Base-by-base conservation (phyloP, 2,888 invertebrate genomes). In the Xestia ashworthii region DNA sequence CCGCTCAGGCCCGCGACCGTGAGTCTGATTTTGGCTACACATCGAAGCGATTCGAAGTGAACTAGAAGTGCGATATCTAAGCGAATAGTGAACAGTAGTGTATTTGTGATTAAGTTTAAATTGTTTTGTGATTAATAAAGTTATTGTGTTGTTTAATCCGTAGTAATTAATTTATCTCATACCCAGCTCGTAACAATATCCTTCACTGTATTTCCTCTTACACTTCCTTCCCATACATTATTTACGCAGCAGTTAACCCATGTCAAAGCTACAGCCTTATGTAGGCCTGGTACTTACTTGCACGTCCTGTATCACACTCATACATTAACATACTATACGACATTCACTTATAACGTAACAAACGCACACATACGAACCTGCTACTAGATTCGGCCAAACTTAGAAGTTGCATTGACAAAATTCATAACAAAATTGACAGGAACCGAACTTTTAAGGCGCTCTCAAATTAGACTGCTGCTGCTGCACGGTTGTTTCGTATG, bases 231-330 rank as follows among this genome's bases (percentile, higher is more conserved):
- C 0, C 5, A 32, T 22, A 38, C 22, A 2, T 64, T 69, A 83
- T 80, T 25, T 64, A 74, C 66, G 22, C 44, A 66, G 46, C 66
- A 70, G 62, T 60, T 58, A 71, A 72, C 76, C 77, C 74, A n/a
- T 53, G 71, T 73, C 69, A 76, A 74, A 66, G 80, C 53, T 75
- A 44, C 46, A 53, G n/a, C 58, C 22, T 70, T 67, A 72, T 82
- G 71, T 46, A 50, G 19, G 68, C 65, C 71, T 69, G n/a, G 74
- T 80, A 74, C 58, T 81, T n/a, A 71, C 62, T 67, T 38, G 3
- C 58, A 62, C 38, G 25, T 74, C 12, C 16, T 83, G 53, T 71
- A 55, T 65, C 48, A 55, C n/a, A 55, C 67, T 32, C 41, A 71
- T 32, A 71, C 53, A 74, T 74, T 44, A 12, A 64, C 19, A 64